Base-by-base conservation (phyloP, 2,113 vertebrate genomes). In the Malurus elegans region DNA sequence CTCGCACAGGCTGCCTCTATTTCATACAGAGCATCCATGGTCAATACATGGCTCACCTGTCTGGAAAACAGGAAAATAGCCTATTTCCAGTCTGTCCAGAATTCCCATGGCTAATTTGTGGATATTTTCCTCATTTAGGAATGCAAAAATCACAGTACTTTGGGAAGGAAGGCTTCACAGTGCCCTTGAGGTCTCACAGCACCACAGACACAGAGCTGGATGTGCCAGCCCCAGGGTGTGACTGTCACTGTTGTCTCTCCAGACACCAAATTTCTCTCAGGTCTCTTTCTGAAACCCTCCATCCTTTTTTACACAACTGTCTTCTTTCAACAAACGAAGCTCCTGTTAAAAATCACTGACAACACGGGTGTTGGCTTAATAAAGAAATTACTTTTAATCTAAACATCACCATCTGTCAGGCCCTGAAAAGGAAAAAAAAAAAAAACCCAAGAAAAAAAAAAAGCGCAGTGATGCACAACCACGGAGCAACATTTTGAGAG, bases 371-470 rank as follows among this genome's bases (percentile, higher is more conserved):
- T 95, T 58, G 57, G 51, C 70, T 86, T 96, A 93, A 97, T 94
- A 95, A 92, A 95, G 93, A 96, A 95, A 93, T 95, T 80, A 86
- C 53, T 93, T 96, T 95, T 86, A 94, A 95, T 93, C 92, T 82
- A 92, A 96, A 73, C 88, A 85, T 92, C 84, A 92, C 96, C 94
- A 96, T 96, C 96, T 95, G 93, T 90, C 93, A 94, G 86, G 15
- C 44, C 72, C n/a, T 50, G 75, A 65, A 92, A 96, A 86, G 12
- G 54, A 50, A 90, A 82, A 65, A 56, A 10, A 64, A 53, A 7
- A 31, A 89, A 93, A 75, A 17, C n/a, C n/a, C 61, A 83, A 90
- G 64, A 79, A 79, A 84, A 89, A 91, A 91, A 79, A n/a, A 75
- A 18, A 8, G 69, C 53, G 93, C 86, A 88, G 76, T 9, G 71